Conservation (phyloP, 2,113 vertebrate genomes). For the Dipodomys spectabilis region DNA sequence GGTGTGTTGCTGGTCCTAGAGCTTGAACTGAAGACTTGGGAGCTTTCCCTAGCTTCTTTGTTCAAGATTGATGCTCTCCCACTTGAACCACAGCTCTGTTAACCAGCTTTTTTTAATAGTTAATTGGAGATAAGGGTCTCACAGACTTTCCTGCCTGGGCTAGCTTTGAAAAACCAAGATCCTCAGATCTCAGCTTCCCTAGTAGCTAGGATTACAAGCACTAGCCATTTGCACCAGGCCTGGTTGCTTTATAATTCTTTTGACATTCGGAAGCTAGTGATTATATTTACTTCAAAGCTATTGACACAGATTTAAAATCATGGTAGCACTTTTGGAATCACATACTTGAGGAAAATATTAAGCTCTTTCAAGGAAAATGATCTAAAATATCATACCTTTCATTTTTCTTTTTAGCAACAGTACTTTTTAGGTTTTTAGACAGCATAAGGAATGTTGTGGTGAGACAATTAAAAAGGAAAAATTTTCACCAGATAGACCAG, state of each 20-base stretch:
- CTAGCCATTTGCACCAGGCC: too few relatives aligned
- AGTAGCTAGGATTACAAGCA: too few relatives aligned
- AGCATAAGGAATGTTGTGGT: background rate
- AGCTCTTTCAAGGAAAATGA: slow-evolving; percentile 23
- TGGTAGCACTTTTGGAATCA: slow-evolving; percentile 35
- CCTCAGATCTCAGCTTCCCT: too few relatives aligned
- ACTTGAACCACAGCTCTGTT: too few relatives aligned
- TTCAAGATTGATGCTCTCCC: too few relatives aligned
- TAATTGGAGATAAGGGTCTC: too few relatives aligned
- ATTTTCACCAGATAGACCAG: background rate
- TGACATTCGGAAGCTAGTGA: slow-evolving; percentile 4
- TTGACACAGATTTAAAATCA: slow-evolving; percentile 31
- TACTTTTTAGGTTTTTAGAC: slow-evolving; percentile 13
- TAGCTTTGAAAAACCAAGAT: too few relatives aligned
- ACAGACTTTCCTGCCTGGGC: too few relatives aligned
- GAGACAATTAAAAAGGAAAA: slow-evolving; percentile 22
- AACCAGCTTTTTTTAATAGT: too few relatives aligned
- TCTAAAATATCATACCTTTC: background rate
- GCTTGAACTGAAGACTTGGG: too few relatives aligned
- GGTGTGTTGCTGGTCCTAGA: too few relatives aligned
- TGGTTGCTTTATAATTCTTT: background rate
- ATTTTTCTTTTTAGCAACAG: slow-evolving; percentile 48
- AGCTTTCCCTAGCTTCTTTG: too few relatives aligned
- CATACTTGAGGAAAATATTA: slow-evolving; percentile 9
- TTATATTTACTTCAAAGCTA: slow-evolving; percentile 27